Evolutionary conservation across 2,113 vertebrate species (phyloP).

Genomic region (Lucifuga dentata): DNA sequence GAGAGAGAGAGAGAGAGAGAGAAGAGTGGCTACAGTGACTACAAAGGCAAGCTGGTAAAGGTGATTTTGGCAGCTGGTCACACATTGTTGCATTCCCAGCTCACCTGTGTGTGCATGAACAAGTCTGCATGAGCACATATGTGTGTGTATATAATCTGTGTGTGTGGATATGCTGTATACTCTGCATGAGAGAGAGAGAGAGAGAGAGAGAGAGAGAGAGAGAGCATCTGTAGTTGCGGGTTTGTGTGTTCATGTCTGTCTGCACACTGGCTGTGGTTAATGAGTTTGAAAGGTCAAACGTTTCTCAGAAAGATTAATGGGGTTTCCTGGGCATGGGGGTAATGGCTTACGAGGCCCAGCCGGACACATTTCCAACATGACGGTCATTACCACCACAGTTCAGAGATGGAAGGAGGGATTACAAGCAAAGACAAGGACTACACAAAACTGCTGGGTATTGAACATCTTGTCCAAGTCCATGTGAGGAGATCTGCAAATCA

Average conservation of each 20-base stretch:
- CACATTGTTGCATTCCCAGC: slow-evolving; percentile 18
- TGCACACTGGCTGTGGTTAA: slow-evolving; percentile 68
- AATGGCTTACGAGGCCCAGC: slow-evolving; percentile 68
- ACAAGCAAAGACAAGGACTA: slow-evolving; percentile 32
- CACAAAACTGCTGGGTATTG: not conserved
- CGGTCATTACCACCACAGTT: slow-evolving; percentile 35
- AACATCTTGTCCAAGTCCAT: not conserved
- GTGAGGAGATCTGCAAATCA: slow-evolving; percentile 3
- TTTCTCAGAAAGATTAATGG: slow-evolving; percentile 79
- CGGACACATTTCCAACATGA: slow-evolving; percentile 67
- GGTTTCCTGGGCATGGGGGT: slow-evolving; percentile 60
- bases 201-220: not conserved
- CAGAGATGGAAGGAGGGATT: slow-evolving; percentile 21
- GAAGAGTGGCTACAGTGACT: slow-evolving; percentile 26
- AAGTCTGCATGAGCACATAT: slow-evolving; percentile 1
- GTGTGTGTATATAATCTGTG: not conserved
- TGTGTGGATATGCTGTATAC: too few relatives aligned
- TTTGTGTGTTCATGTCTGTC: slow-evolving; percentile 30
- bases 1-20: slow-evolving; percentile 19
- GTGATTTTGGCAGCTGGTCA: slow-evolving; percentile 53
- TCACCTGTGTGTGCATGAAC: slow-evolving; percentile 12
- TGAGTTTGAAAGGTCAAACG: slow-evolving; percentile 85
- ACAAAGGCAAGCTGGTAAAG: slow-evolving; percentile 43
- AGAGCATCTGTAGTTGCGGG: not conserved
- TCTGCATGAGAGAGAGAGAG: too few relatives aligned